These are phyloP conservation scores for Phrynosoma platyrhinos DNA, from an alignment of 2,113 vertebrate genomes.

Conservation along the genomic window DNA sequence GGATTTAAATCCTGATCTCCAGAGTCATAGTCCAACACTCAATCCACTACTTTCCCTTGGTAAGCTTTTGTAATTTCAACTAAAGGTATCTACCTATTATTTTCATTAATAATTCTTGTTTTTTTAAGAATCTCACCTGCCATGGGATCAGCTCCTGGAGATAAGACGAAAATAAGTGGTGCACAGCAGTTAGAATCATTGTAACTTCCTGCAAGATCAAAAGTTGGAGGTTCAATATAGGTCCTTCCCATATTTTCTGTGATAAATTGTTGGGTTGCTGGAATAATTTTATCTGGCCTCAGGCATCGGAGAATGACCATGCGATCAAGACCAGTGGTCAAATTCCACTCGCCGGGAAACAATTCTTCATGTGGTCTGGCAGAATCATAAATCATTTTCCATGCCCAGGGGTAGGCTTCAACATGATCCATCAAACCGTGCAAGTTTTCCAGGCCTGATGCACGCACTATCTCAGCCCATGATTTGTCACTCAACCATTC, in stretches of 20 bases:
- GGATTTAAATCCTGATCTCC: no score
- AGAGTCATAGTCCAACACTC: no score
- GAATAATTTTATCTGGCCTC: conserved; percentile 91
- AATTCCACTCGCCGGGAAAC: conserved; percentile 82
- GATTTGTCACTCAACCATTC: conserved; percentile 91
- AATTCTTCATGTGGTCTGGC: conserved; percentile 81
- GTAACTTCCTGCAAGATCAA: conserved; percentile 90
- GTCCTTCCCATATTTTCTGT: conserved; percentile 82
- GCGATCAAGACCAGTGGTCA: conserved; percentile 77
- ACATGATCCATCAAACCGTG: conserved; percentile 82
- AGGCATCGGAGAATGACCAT: conserved; percentile 89
- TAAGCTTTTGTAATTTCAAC: not conserved
- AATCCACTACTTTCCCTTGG: no score
- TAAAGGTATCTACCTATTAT: not conserved
- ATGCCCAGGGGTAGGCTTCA: conserved; percentile 66
- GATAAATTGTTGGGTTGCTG: conserved; percentile 86
- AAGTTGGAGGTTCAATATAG: conserved; percentile 89
- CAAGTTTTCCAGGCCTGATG: conserved; percentile 81
- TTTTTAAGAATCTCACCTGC: conserved; percentile 81
- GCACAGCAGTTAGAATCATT: conserved; percentile 88
- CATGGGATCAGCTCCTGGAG: conserved; percentile 92
- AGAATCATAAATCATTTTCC: conserved; percentile 90
- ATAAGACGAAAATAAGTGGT: conserved; percentile 91
- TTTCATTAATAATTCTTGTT: not conserved
- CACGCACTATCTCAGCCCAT: conserved; percentile 89